Evolutionary conservation across 2,888 invertebrate genomes (phyloP).

Genomic region (Drosophila pullipes): DNA sequence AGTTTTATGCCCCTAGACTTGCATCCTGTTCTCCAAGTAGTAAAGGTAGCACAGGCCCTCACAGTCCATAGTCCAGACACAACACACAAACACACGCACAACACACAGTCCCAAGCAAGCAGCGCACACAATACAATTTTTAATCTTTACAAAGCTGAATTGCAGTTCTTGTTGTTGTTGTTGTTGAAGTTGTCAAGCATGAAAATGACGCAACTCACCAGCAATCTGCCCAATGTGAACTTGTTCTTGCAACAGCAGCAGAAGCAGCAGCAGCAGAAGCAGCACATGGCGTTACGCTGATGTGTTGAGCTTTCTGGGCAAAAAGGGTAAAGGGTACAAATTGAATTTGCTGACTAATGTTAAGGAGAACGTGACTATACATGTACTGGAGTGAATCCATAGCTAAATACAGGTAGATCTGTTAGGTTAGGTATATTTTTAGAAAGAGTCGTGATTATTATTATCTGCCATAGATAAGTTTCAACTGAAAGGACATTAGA

Average conservation of each 20-base stretch:
- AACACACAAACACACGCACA: slow-evolving; percentile 1
- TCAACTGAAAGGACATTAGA: too few relatives aligned
- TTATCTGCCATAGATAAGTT: too few relatives aligned
- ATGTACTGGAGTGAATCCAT: too few relatives aligned
- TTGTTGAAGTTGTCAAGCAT: slow-evolving; percentile 60
- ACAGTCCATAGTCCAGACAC: slow-evolving; percentile 15
- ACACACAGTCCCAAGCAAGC: not conserved
- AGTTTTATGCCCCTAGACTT: slow-evolving; percentile 76
- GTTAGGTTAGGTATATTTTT: not conserved
- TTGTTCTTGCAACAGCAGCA: slow-evolving; percentile 14
- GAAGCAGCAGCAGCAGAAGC: not conserved
- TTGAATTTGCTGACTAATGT: not conserved
- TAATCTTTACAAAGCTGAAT: slow-evolving; percentile 69
- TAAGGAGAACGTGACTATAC: not conserved
- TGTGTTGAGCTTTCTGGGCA: slow-evolving; percentile 1
- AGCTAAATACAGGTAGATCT: too few relatives aligned
- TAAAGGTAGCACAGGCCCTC: slow-evolving; percentile 2
- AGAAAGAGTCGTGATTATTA: not conserved
- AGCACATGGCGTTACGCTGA: not conserved
- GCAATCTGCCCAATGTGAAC: slow-evolving; percentile 39
- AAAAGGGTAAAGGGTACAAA: not conserved
- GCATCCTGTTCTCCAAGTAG: slow-evolving; percentile 67
- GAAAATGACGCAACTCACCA: slow-evolving; percentile 53
- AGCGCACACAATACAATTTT: slow-evolving; percentile 55
- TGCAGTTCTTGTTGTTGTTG: slow-evolving; percentile 32